Conservation (phyloP, 2,797 vertebrate species). For the Myripristis jacobus region DNA sequence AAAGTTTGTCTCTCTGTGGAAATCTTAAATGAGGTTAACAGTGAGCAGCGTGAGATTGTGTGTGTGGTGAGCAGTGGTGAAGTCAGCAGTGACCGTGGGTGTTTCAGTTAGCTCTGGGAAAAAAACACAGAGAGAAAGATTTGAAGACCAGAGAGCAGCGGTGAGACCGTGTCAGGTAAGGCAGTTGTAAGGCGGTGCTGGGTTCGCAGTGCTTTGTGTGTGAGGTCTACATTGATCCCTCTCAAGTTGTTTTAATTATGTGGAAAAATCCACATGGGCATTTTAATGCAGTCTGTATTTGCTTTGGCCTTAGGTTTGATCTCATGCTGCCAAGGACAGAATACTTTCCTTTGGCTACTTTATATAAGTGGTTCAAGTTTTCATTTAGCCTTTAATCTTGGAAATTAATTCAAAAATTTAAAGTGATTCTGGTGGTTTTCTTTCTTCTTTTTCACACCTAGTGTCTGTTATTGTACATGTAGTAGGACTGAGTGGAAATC, state of each 20-base stretch:
- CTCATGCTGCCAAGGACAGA: conserved; percentile 74
- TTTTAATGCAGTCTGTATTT: conserved; percentile 78
- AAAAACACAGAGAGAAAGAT: conserved; percentile 37
- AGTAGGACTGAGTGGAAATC: conserved; percentile 35
- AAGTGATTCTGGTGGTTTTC: conserved; percentile 55
- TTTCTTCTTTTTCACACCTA: conserved; percentile 56
- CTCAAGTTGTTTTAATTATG: conserved; percentile 67
- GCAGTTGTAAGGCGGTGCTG: conserved; percentile 31
- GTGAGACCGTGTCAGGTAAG: conserved; percentile 73
- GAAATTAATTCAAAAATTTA: conserved; percentile 62
- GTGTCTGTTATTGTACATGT: conserved; percentile 50
- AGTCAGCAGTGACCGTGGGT: conserved; percentile 37
- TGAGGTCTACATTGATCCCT: conserved; percentile 74
- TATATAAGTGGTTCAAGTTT: conserved; percentile 69
- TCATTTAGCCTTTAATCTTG: conserved; percentile 65
- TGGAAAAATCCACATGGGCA: conserved; percentile 76
- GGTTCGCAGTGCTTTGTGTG: conserved; percentile 65
- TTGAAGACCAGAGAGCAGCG: conserved; percentile 46
- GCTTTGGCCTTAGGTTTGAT: conserved; percentile 69
- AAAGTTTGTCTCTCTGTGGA: conserved; percentile 41
- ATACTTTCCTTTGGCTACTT: conserved; percentile 78
- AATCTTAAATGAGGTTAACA: conserved; percentile 43
- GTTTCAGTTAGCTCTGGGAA: conserved; percentile 53
- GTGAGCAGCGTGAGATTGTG: conserved; percentile 53
- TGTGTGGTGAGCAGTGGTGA: conserved; percentile 35